Percentiles rank a stretch among this genome's conserved stretches.
Conservation (phyloP, 2,113 vertebrate genomes). For the Carassius carassius region DNA sequence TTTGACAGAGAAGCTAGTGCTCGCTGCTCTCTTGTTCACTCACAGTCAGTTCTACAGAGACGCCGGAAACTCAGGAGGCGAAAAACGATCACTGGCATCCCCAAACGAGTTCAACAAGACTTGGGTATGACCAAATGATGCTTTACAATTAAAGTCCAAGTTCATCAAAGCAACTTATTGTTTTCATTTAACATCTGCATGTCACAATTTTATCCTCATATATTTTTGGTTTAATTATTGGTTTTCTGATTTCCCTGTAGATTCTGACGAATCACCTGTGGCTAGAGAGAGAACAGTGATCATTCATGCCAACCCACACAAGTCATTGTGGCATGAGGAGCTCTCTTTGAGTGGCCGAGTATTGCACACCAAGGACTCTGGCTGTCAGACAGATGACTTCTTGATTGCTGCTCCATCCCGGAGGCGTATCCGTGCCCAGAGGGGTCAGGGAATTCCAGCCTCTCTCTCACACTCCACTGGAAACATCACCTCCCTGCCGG, state of each 20-base stretch:
- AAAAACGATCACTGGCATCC: constrained; percentile 99
- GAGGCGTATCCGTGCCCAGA: constrained; percentile 91
- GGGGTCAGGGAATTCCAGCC: constrained; percentile 88
- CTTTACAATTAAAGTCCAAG: background rate
- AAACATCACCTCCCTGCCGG: constrained; percentile 91
- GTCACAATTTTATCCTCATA: background rate
- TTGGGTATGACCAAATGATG: constrained; percentile 80
- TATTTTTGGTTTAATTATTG: background rate
- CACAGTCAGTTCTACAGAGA: constrained; percentile 97
- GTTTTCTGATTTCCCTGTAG: constrained; percentile 64
- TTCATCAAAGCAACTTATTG: background rate
- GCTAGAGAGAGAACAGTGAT: constrained; percentile 95
- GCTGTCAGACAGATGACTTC: constrained; percentile 98
- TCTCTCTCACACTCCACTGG: constrained; percentile 94
- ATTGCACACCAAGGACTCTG: constrained; percentile 90
- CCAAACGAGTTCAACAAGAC: constrained; percentile 98
- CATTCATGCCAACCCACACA: constrained; percentile 89
- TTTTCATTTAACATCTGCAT: background rate
- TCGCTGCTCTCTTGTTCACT: constrained; percentile 97
- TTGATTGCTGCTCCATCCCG: constrained; percentile 94
- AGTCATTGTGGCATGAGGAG: constrained; percentile 79
- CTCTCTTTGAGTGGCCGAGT: constrained; percentile 82
- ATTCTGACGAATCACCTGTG: constrained; percentile 97
- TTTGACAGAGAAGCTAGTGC: constrained; percentile 99
- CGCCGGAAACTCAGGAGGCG: constrained; percentile 94